A percentile compares a stretch with the other conserved stretches of the same genome.
phyloP scores from a whole-genome alignment of 2,888 invertebrate genomes.

The Muschampia staudingeri region DNA sequence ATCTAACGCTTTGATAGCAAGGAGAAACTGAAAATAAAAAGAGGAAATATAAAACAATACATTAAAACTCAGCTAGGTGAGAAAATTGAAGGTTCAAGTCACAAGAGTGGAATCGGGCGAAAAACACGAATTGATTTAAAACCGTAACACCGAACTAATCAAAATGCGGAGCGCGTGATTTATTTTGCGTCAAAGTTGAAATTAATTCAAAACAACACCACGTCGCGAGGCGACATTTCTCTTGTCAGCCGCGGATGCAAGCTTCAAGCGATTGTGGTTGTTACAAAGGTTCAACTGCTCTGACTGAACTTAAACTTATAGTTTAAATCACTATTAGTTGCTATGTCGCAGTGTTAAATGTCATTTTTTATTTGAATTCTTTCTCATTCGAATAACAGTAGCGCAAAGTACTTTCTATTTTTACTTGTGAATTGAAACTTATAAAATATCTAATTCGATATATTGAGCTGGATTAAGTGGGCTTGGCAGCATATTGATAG shows the following conservation, averaged over 20 bases:
- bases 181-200: slow-evolving; percentile 87
- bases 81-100: slow-evolving; percentile 29
- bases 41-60: slow-evolving; percentile 41
- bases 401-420: too few relatives aligned
- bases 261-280: slow-evolving; percentile 18
- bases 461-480: too few relatives aligned
- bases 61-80: slow-evolving; percentile 20
- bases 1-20: background rate
- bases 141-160: slow-evolving; percentile 79
- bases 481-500: too few relatives aligned
- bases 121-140: slow-evolving; percentile 74
- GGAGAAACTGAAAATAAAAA: slow-evolving; percentile 4
- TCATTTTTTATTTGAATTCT: background rate
- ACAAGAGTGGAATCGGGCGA: background rate
- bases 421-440: too few relatives aligned
- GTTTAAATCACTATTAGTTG: background rate
- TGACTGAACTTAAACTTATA: background rate
- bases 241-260: slow-evolving; percentile 40
- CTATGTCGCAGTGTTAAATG: background rate
- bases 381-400: too few relatives aligned
- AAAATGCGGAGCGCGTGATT: slow-evolving; percentile 84
- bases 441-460: too few relatives aligned
- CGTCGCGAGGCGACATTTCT: slow-evolving; percentile 55
- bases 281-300: slow-evolving; percentile 46
- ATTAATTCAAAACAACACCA: slow-evolving; percentile 84